These are phyloP conservation scores for Chiloscyllium plagiosum DNA, from an alignment of 2,113 vertebrate genomes.

Conservation along the genomic window DNA sequence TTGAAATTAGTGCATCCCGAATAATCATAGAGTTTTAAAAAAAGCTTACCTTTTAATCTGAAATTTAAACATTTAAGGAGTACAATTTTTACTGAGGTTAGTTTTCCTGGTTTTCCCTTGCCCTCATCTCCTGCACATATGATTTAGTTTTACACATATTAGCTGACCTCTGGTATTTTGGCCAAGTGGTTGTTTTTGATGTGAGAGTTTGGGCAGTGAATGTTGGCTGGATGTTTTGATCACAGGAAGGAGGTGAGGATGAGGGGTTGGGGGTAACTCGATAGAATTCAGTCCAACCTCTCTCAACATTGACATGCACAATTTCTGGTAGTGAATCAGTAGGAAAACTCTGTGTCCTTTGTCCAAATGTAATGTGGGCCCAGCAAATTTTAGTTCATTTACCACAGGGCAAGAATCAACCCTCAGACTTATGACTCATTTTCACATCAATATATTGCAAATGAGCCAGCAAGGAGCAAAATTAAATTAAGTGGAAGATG, in stretches of 20 bases:
- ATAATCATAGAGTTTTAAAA: neutral
- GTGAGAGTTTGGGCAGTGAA: neutral
- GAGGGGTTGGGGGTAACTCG: neutral
- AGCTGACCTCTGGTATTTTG: neutral
- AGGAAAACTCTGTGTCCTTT: neutral
- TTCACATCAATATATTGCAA: neutral
- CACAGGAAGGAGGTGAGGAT: neutral
- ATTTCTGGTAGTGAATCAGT: neutral
- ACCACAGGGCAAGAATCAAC: neutral
- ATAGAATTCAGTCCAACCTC: neutral
- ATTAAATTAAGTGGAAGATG: neutral
- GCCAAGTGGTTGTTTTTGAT: neutral
- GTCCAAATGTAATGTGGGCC: neutral
- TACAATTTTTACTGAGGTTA: neutral
- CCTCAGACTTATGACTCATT: neutral
- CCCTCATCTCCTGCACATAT: neutral
- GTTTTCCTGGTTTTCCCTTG: neutral
- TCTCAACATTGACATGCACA: neutral
- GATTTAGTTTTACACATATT: neutral
- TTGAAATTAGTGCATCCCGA: neutral
- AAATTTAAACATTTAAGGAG: neutral
- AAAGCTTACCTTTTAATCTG: neutral
- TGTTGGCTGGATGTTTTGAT: neutral
- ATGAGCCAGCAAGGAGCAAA: neutral
- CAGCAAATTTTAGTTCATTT: neutral